Conservation (phyloP, 1,140 invertebrate genomes). For the Drosophila trapezifrons region DNA sequence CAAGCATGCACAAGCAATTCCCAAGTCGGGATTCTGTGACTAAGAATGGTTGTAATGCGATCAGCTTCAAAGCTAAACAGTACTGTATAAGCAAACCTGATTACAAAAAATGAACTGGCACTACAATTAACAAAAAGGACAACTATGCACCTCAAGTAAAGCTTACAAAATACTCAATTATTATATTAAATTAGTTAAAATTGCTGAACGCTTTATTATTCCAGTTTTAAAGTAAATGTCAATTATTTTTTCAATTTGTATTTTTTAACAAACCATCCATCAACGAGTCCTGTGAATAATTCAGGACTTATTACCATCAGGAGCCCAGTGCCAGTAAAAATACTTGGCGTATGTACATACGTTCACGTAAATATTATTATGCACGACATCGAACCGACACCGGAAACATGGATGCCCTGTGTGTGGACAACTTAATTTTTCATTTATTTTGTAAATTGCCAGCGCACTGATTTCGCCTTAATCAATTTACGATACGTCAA, state of each 20-base stretch:
- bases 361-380: slow-evolving; percentile 5
- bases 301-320: background rate
- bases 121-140: too few species aligned
- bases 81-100: too few species aligned
- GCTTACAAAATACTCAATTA: too few species aligned
- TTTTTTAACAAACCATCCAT: background rate
- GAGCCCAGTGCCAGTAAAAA: background rate
- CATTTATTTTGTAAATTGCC: slow-evolving; percentile 25
- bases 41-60: too few species aligned
- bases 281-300: background rate
- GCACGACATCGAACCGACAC: background rate
- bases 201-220: background rate
- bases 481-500: slow-evolving; percentile 34
- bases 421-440: slow-evolving; percentile 18
- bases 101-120: too few species aligned
- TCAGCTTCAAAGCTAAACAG: too few species aligned
- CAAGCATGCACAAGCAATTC: too few species aligned
- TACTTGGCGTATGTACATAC: background rate
- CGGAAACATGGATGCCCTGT: background rate
- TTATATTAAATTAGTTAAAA: too few species aligned
- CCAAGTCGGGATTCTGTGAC: too few species aligned
- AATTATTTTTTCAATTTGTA: background rate
- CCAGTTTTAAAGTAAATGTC: background rate
- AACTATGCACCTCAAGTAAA: too few species aligned
- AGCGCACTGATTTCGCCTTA: slow-evolving; percentile 22